Evolutionary conservation across 1,140 invertebrate genomes (phyloP).

Genomic region (Chionoecetes opilio): DNA sequence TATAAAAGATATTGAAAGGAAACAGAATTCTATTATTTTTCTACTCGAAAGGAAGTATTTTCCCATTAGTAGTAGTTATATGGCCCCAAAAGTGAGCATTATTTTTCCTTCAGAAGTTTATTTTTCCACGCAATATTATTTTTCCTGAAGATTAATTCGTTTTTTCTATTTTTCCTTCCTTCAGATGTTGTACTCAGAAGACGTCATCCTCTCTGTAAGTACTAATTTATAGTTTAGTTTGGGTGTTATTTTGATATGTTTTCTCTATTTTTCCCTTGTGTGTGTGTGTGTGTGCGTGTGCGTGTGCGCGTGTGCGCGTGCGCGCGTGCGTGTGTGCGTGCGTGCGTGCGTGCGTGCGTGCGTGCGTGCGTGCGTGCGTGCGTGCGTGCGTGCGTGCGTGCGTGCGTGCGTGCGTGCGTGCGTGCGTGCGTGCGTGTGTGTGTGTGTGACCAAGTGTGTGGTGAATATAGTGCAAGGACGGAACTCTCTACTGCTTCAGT

Average conservation of each 20-base stretch:
- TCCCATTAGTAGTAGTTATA: conserved; percentile 5
- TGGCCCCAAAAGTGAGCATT: not conserved
- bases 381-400: too few species aligned
- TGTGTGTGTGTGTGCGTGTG: too few species aligned
- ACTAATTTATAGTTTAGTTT: not conserved
- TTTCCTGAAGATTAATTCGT: not conserved
- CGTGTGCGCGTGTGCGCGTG: too few species aligned
- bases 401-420: too few species aligned
- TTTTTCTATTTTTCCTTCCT: not conserved
- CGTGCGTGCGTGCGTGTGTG: too few species aligned
- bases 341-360: too few species aligned
- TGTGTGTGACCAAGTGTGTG: too few species aligned
- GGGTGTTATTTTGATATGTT: not conserved
- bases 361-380: too few species aligned
- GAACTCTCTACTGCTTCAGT: not conserved
- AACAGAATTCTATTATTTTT: not conserved
- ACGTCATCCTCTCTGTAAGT: not conserved
- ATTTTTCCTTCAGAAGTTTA: not conserved
- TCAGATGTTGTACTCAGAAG: not conserved
- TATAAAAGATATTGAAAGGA: not conserved
- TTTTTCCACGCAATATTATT: not conserved
- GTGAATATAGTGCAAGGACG: not conserved
- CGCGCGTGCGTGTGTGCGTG: too few species aligned
- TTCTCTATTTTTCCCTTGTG: not conserved
- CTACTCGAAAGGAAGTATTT: not conserved